Evolutionary conservation across 2,797 vertebrate genomes (phyloP), one percentile per base, ranked within the genome.

Genomic region (Pipistrellus kuhlii): DNA sequence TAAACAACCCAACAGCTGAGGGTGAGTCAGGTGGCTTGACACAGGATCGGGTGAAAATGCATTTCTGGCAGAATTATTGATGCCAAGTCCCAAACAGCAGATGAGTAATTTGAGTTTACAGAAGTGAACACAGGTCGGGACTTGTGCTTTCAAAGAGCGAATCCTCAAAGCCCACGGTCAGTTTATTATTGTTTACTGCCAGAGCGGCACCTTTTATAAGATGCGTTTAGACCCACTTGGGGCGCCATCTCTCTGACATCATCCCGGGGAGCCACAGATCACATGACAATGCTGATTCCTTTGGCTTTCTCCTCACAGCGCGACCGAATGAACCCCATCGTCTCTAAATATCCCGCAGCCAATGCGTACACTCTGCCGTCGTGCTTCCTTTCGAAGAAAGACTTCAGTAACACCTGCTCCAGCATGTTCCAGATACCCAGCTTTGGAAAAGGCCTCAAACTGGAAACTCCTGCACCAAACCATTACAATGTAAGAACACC

Each of bases 361-460:
- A 98, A 98, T 13, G 68, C 97, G 0, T 99, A 99, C 94, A 98
- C 98, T 55, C 96, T 98, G 51, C 98, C 97, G 32, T 93, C 98
- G 11, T 94, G 93, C 41, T 90, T 99, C 1, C 35, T 97, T 48
- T 97, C 98, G 44, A 98, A 98, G 95, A 95, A 96, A 38, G 98
- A 98, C 97, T 99, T 99, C 64, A 98, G 98, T 95, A 94, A 77
- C 5, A 98, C 98, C 21, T 97, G 95, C 62, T 98, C 98, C 90
- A 98, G 98, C 83, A 98, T 97, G 93, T 99, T 99, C 97, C 98
- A 98, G n/a, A 88, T 90, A 53, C 98, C 98, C 12, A 96, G 98
- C 44, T 98, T 97, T 48, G 75, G 93, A 76, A 98, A 97, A 96
- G 76, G 21, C 18, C 90, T 89, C 14, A 98, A 97, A 92, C 92